Base-by-base conservation (phyloP, 1,140 invertebrate genomes). In the Onthophagus taurus region DNA sequence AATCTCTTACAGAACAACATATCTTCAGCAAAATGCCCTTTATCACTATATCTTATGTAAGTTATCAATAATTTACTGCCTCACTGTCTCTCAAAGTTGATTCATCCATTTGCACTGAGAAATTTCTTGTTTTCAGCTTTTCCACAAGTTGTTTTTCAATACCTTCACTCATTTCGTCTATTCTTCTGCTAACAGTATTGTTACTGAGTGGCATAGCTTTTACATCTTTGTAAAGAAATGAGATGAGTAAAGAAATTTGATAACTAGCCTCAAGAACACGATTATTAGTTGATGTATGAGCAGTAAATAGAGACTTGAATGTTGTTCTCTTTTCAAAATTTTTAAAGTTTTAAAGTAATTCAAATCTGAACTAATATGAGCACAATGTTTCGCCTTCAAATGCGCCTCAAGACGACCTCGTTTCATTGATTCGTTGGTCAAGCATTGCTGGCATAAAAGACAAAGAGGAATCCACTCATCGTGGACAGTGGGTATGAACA, bases 1-100 rank as follows among this genome's bases (percentile, higher is more conserved):
- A 54, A 50, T 52, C 38, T 37, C 54, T 54, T 54, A 47, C 46
- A 52, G 44, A 58, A 54, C 37, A 58, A 49, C 48, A 50, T 48
- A 44, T 48, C 49, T 50, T 50, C 49, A 47, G 41, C 45, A 48
- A 48, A 48, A 43, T 48, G 34, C 0, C 41, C 31, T 51, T 48
- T 50, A 53, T 53, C 52, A 50, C 50, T 47, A 50, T 49, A 45
- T 45, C 24, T 51, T 49, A 11, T n/a, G 11, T 4, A 4, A 12
- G n/a, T n/a, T n/a, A n/a, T n/a, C n/a, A n/a, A n/a, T n/a, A n/a
- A n/a, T n/a, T n/a, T n/a, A n/a, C n/a, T n/a, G n/a, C n/a, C n/a
- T n/a, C n/a, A n/a, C n/a, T n/a, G n/a, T n/a, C n/a, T n/a, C n/a
- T n/a, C n/a, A n/a, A n/a, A n/a, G n/a, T n/a, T n/a, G n/a, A n/a